Percentiles rank a stretch among this genome's conserved stretches.
These are phyloP conservation scores for Cydia fagiglandana DNA, from an alignment of 1,140 invertebrate species.

Conservation along the genomic window DNA sequence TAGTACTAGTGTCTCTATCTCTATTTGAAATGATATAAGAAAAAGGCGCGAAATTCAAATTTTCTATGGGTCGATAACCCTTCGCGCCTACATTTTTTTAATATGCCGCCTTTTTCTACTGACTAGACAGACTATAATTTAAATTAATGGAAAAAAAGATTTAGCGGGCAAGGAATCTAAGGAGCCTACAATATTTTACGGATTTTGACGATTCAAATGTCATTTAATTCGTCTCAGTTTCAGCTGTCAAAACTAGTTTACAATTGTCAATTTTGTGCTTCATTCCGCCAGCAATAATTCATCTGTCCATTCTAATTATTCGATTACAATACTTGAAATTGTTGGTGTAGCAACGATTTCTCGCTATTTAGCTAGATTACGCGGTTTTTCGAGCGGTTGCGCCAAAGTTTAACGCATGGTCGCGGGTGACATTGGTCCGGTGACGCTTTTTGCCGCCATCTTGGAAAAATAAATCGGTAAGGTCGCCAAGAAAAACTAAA, in stretches of 20 bases:
- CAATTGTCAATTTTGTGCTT: background rate
- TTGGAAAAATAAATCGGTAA: conserved; percentile 35
- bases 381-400: conserved; percentile 65
- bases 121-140: background rate
- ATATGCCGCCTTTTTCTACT: no score
- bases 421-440: conserved; percentile 65
- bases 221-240: background rate
- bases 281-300: background rate
- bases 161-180: no score
- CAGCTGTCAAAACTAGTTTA: background rate
- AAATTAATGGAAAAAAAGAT: background rate
- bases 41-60: no score
- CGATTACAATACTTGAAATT: conserved; percentile 27
- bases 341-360: conserved; percentile 54
- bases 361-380: conserved; percentile 74
- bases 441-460: conserved; percentile 57
- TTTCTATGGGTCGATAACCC: no score
- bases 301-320: conserved; percentile 23
- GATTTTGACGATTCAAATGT: no score
- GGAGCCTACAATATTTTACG: no score
- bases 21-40: no score
- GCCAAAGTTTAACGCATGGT: conserved; percentile 70
- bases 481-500: conserved; percentile 45
- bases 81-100: no score
- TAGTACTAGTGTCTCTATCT: no score